Conservation (phyloP, 2,888 invertebrate species). For the Eugnorisma glareosa region DNA sequence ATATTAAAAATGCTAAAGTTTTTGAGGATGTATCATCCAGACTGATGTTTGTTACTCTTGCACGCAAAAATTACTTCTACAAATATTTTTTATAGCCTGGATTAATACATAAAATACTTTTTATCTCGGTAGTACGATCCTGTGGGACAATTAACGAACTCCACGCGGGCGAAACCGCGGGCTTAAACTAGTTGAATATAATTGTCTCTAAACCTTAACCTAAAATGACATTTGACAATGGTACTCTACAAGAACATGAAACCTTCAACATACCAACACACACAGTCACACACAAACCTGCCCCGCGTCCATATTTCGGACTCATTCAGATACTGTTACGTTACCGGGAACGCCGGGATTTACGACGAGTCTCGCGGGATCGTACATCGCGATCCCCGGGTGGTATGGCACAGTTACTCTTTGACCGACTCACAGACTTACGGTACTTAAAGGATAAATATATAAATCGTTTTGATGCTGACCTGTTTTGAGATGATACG, state of each 20-base stretch:
- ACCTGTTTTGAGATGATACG: constrained; percentile 43
- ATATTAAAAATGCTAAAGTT: too few relatives aligned
- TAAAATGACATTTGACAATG: neutral
- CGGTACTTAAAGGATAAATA: constrained; percentile 70
- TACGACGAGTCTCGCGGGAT: constrained; percentile 74
- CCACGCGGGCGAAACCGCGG: too few relatives aligned
- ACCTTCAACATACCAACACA: constrained; percentile 6
- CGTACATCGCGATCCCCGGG: constrained; percentile 73
- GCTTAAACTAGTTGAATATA: too few relatives aligned
- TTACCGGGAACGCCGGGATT: constrained; percentile 77
- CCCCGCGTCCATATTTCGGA: constrained; percentile 54
- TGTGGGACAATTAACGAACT: too few relatives aligned
- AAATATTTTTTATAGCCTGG: too few relatives aligned
- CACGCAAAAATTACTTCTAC: too few relatives aligned
- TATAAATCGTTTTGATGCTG: constrained; percentile 51
- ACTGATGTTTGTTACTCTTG: too few relatives aligned
- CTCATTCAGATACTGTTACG: constrained; percentile 77
- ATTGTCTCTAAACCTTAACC: neutral
- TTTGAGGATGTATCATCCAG: too few relatives aligned
- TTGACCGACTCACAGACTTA: constrained; percentile 77
- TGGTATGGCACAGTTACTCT: constrained; percentile 85
- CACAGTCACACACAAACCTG: constrained; percentile 22
- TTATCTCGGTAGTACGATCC: too few relatives aligned
- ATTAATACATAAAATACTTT: too few relatives aligned
- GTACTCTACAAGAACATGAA: neutral